Base-by-base conservation (phyloP, 2,888 invertebrate species). In the Pimpla rufipes region DNA sequence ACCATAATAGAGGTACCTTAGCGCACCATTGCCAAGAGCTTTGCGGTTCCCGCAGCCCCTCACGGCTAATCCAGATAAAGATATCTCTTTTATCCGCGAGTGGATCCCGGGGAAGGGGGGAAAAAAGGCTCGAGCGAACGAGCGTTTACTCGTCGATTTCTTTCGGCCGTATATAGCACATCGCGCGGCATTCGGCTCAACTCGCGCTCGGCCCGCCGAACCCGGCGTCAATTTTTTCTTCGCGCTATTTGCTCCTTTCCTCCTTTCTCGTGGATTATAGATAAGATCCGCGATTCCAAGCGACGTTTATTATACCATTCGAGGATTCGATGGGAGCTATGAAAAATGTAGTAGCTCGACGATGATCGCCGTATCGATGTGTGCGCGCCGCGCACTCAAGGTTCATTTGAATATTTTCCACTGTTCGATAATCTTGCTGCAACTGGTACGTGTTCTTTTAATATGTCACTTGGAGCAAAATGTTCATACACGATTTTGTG, bases 1-100 rank as follows among this genome's bases (percentile, higher is more conserved):
- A 64, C 52, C 18, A 71, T 57, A 62, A 71, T 71, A 55, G 70
- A 70, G 64, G 71, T 50, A 29, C 42, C 64, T 64, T 71, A 71
- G 64, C 59, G 70, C 45, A 18, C 50, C 62, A 78, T 78, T 78
- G 70, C 62, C 70, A 62, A 78, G 78, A 78, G 70, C 78, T 78
- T 78, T 78, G 78, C 23, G 77, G 77, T 47, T 78, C n/a, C 76
- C 37, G 37, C 70, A 62, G 21, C 55, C 42, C 18, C 62, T 62
- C 70, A 7, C 62, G 23, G 62, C 50, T 78, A 70, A 78, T 78
- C 70, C 78, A 62, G 70, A 59, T 78, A 57, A 78, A 78, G 67
- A 70, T 70, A 75, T 40, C 21, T 76, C 42, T 64, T 64, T 47
- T 52, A 70, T 70, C 40, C 52, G 52, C 40, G 6, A 78, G 77